These are phyloP conservation scores for Campopleginae sp. DNA, from an alignment of 2,888 invertebrate genomes.

Conservation along the genomic window DNA sequence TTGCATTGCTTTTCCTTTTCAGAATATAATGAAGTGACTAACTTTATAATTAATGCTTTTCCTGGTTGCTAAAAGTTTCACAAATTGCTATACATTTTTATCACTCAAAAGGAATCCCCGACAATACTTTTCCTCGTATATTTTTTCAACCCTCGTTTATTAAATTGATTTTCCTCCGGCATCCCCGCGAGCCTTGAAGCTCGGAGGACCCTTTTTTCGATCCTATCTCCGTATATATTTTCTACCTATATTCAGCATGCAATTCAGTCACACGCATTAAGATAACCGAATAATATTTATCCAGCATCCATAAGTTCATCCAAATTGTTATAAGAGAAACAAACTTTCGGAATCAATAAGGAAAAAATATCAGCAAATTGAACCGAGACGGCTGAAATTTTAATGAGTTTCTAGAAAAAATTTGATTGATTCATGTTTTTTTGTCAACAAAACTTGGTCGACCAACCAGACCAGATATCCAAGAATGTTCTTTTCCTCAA, in stretches of 20 bases:
- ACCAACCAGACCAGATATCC: not conserved
- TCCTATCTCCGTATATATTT: not conserved
- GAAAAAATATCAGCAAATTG: not conserved
- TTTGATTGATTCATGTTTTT: not conserved
- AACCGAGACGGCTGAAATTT: not conserved
- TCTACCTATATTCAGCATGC: not conserved
- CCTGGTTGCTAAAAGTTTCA: not conserved
- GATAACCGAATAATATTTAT: not conserved
- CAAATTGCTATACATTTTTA: not conserved
- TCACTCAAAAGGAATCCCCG: not conserved
- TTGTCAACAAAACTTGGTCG: not conserved
- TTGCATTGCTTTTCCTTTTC: not conserved
- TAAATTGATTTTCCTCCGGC: not conserved
- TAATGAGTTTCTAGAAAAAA: not conserved
- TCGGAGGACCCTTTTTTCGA: not conserved
- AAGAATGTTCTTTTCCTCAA: not conserved
- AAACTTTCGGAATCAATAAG: not conserved
- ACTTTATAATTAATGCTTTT: not conserved
- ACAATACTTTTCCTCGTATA: not conserved
- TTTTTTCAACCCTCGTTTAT: not conserved
- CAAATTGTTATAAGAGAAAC: not conserved
- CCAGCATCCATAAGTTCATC: not conserved
- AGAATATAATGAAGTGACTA: not conserved
- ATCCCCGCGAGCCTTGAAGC: not conserved
- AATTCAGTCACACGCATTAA: not conserved